Evolutionary conservation across 2,797 vertebrate species (phyloP).

Genomic region (Sebastes hopkinsi): DNA sequence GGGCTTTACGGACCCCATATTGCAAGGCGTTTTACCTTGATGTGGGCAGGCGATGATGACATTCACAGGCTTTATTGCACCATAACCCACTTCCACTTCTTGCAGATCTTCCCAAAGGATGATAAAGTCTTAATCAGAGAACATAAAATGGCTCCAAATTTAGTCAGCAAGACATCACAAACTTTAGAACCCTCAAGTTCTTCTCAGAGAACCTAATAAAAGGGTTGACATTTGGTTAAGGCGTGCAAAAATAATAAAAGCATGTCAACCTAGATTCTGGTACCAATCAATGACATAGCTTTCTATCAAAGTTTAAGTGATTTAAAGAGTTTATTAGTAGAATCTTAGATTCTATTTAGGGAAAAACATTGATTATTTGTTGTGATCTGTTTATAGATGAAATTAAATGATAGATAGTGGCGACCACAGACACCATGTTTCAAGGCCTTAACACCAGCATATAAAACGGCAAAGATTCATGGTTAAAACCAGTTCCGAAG

Average conservation of each 20-base stretch:
- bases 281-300: neutral
- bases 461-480: neutral
- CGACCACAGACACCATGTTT: neutral
- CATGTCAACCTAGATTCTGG: neutral
- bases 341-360: neutral
- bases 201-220: neutral
- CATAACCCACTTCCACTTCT: constrained; percentile 44
- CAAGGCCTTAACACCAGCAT: neutral
- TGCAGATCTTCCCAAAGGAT: constrained; percentile 32
- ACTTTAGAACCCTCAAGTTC: neutral
- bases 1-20: constrained; percentile 39
- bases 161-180: constrained; percentile 6
- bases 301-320: neutral
- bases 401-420: neutral
- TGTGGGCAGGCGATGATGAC: constrained; percentile 41
- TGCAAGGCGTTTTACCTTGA: constrained; percentile 25
- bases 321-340: neutral
- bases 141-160: constrained; percentile 14
- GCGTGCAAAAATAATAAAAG: neutral
- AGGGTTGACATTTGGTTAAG: neutral
- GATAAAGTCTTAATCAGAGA: constrained; percentile 34
- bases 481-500: neutral
- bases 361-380: neutral
- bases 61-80: constrained; percentile 62
- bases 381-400: neutral